phyloP scores from a whole-genome alignment of 1,140 invertebrate genomes.

The Solenopsis invicta region DNA sequence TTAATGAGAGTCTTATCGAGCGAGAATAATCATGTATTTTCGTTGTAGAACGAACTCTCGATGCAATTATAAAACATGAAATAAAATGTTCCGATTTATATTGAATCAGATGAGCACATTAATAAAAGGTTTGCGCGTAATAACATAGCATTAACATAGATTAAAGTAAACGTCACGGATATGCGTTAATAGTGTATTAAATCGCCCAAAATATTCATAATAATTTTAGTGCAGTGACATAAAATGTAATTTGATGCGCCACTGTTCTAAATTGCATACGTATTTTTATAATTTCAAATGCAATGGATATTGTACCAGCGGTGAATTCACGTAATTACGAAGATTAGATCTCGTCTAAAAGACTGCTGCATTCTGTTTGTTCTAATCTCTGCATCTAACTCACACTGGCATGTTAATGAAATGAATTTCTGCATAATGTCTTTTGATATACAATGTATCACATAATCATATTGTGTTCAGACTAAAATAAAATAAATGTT shows the following conservation, averaged over 20 bases:
- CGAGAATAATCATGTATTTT: not conserved
- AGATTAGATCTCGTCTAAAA: slow-evolving; percentile 37
- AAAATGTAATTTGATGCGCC: not conserved
- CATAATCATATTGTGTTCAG: not conserved
- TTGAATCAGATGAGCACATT: slow-evolving; percentile 8
- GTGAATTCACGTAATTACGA: slow-evolving; percentile 15
- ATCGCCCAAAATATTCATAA: not conserved
- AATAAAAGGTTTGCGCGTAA: not conserved
- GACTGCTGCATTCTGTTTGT: not conserved
- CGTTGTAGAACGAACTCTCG: not conserved
- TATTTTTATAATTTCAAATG: not conserved
- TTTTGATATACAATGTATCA: slow-evolving; percentile 2
- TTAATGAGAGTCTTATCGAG: slow-evolving; percentile 4
- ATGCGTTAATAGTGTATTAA: not conserved
- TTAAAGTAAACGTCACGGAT: not conserved
- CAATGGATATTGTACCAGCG: not conserved
- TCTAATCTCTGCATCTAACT: slow-evolving; percentile 33
- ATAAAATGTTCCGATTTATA: not conserved
- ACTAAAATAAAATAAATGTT: not conserved
- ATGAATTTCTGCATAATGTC: not conserved
- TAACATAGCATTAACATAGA: not conserved
- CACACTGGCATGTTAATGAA: slow-evolving; percentile 11
- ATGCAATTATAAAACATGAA: not conserved
- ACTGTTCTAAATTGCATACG: slow-evolving; percentile 13
- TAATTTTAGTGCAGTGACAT: not conserved